Base-by-base conservation (phyloP, 2,797 vertebrate genomes). In the Simalia tracyae region DNA sequence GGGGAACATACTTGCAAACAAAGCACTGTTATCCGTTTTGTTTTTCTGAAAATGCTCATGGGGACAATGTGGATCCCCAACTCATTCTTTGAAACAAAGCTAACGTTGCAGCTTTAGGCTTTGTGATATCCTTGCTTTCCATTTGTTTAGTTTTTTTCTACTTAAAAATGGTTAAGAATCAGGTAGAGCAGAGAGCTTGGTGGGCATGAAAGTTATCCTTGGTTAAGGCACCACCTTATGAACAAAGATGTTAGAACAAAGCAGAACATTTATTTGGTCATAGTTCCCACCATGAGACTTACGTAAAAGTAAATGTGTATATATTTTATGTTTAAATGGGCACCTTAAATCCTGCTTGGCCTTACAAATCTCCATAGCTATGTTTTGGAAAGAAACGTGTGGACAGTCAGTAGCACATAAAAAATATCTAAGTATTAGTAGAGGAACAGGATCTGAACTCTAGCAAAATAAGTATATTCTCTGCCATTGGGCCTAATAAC, bases 401-500 rank as follows among this genome's bases (percentile, higher is more conserved):
- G n/a, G 11, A 11, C n/a, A 17, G n/a, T 42, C 9, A 26, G 2
- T 12, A 22, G n/a, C 8, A 19, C 28, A 63, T 86, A 59, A 42
- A 84, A 54, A 11, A 50, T n/a, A 63, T 90, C 42, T 84, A 28
- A 63, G 42, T 54, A 88, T 28, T 63, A 63, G n/a, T 6, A 46
- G 28, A 57, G 31, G 31, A 28, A 84, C 5, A 59, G 50, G 60
- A n/a, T 81, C 24, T 57, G 59, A 66, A 89, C 36, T 84, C 36
- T 54, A 60, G 66, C 14, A 87, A 57, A 87, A 26, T 63, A 61
- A 50, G 46, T 84, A 60, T 84, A 89, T 81, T 17, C 10, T n/a
- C 59, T 87, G 66, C 89, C 46, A 87, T 72, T 90, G 90, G 59
- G 64, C 31, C 31, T 90, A 87, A 81, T 87, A 24, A 54, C 31